These are phyloP conservation scores for Malacosoma neustria DNA, from an alignment of 2,888 invertebrate species.

Conservation along the genomic window DNA sequence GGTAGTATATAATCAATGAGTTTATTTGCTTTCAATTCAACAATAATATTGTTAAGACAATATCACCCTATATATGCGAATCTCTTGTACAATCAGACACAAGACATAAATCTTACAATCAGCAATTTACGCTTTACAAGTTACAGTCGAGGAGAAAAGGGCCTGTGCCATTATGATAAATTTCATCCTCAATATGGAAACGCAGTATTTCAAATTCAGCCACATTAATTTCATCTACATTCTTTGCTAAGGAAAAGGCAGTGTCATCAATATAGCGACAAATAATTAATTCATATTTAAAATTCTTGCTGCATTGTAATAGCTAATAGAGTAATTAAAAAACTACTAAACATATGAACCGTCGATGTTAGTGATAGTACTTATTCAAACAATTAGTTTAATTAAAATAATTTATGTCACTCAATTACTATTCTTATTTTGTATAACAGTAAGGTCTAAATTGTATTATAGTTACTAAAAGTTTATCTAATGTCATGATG, in stretches of 20 bases:
- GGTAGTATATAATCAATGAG: too few relatives aligned
- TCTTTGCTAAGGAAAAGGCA: too few relatives aligned
- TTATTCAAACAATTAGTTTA: conserved; percentile 18
- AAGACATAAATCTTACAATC: conserved; percentile 3
- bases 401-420: conserved; percentile 19
- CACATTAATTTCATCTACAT: too few relatives aligned
- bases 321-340: not conserved
- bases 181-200: too few relatives aligned
- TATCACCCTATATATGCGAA: conserved; percentile 12
- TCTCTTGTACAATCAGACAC: conserved; percentile 15
- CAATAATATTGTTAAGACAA: conserved; percentile 12
- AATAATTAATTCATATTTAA: too few relatives aligned
- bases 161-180: not conserved
- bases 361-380: conserved; percentile 1
- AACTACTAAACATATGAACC: not conserved
- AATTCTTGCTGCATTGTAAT: not conserved
- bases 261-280: too few relatives aligned
- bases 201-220: too few relatives aligned
- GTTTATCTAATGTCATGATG: conserved; percentile 14
- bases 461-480: conserved; percentile 6
- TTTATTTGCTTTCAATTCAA: conserved; percentile 25
- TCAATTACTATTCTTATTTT: conserved; percentile 12
- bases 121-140: not conserved
- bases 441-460: conserved; percentile 11
- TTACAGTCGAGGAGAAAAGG: not conserved